Evolutionary conservation across 2,888 invertebrate genomes (phyloP), one percentile per base, ranked within the genome.

Genomic region (Carcina quercana): DNA sequence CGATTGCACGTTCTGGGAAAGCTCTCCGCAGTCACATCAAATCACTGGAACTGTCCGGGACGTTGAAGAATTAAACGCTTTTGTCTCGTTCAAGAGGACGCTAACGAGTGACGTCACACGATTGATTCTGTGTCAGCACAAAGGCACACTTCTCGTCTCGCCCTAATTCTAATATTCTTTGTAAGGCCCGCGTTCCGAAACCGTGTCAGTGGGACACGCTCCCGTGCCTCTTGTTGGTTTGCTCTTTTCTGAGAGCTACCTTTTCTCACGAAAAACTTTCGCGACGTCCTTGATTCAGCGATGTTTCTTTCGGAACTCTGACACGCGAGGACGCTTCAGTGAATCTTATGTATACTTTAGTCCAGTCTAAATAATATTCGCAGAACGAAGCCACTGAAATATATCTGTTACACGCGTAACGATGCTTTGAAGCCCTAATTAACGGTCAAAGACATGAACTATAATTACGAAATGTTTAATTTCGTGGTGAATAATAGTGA

Each of bases 401-500:
- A 40, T 37, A 32, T 33, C 39, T 37, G 35, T 39, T 38, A 43
- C 42, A 42, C 28, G 38, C 32, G 42, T 28, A 35, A 54, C 60
- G 53, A 49, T 57, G 54, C 50, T 46, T 51, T 45, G 47, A 58
- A 72, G 70, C 54, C 65, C 78, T 60, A 66, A 79, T 78, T 82
- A 75, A 61, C 78, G 79, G 76, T 76, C 78, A 71, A 78, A 72
- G 79, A 76, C 79, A 69, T 70, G 54, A 43, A 56, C 66, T 75
- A 70, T 75, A 72, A 79, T 76, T 75, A 74, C 67, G 70, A 69
- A 14, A 66, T 53, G 53, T 62, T 60, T 72, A 71, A 73, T 78
- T 78, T 72, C 60, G 57, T 47, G 3, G 54, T 63, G 62, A 66
- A 71, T n/a, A n/a, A 29, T 25, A 31, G 31, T 15, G 11, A 25